phyloP scores from a whole-genome alignment of 2,113 vertebrate species.

The Tetraodon nigroviridis region DNA sequence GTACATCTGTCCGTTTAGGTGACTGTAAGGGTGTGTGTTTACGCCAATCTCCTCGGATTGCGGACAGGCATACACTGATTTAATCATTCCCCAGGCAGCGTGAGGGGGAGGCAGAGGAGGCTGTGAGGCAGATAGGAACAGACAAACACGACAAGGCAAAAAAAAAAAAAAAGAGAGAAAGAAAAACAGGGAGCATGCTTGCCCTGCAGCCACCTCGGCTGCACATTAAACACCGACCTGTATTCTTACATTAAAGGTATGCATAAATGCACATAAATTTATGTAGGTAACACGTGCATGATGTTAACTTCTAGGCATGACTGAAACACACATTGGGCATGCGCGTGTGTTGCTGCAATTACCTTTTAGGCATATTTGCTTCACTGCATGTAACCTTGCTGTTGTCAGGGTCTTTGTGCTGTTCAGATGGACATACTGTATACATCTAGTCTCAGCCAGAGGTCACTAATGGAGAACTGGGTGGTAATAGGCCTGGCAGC shows the following conservation, averaged over 20 bases:
- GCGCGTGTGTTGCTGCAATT: background rate
- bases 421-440: slow-evolving; percentile 31
- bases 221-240: slow-evolving; percentile 54
- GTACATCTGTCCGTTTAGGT: slow-evolving; percentile 21
- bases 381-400: slow-evolving; percentile 33
- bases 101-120: slow-evolving; percentile 62
- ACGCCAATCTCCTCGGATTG: slow-evolving; percentile 59
- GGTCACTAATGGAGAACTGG: slow-evolving; percentile 67
- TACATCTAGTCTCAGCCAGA: slow-evolving; percentile 51
- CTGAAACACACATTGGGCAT: background rate
- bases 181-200: slow-evolving; percentile 44
- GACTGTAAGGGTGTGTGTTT: slow-evolving; percentile 34
- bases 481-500: slow-evolving; percentile 62
- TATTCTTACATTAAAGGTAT: slow-evolving; percentile 32
- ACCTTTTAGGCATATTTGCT: slow-evolving; percentile 1
- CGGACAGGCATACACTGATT: slow-evolving; percentile 71
- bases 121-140: slow-evolving; percentile 72
- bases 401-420: slow-evolving; percentile 19
- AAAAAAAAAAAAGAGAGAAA: slow-evolving; percentile 36
- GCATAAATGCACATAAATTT: slow-evolving; percentile 27
- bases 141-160: slow-evolving; percentile 74
- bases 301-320: background rate
- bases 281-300: background rate
- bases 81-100: slow-evolving; percentile 70
- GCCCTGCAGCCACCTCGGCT: slow-evolving; percentile 44